Base-by-base conservation (phyloP, 2,888 invertebrate genomes). In the Punctoribates punctum region DNA sequence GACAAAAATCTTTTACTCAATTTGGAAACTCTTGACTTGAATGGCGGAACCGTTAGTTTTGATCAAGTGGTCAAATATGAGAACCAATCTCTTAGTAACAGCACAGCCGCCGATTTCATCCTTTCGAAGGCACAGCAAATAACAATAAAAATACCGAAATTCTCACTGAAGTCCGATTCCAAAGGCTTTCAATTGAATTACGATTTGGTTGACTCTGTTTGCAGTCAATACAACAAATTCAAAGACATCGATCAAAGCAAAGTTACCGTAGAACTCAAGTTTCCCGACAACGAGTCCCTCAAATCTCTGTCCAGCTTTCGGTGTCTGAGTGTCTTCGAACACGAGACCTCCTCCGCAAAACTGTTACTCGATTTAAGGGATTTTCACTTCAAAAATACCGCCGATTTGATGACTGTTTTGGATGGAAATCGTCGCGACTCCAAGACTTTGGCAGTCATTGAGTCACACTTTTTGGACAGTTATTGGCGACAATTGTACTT, bases 141-240 rank as follows among this genome's bases (percentile, higher is more conserved):
- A 6, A 72, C 46, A 3, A 42, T 72, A 17, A 48, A 72, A 15
- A 46, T 72, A 23, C 1, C 62, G 25, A 48, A 67, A 1, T 11
- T 13, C 48, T 48, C 15, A 8, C 13, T 20, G 4, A 34, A 9
- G 4, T 15, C 5, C 38, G 25, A 72, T 1, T 1, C 48, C 1
- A 72, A 48, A 25, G 25, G 25, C 8, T 15, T 46, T 48, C 42
- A 17, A 48, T 27, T 72, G n/a, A 1, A 48, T 27, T 72, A 72
- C 23, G 48, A 72, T 23, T 72, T 72, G 48, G 72, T 72, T 0
- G 48, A 72, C 72, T 46, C 72, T 13, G 8, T 72, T 6, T 72
- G 72, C 72, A 48, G 20, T 48, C 23, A 25, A 42, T 72, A 72
- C 27, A 72, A 38, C 0, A 1, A 11, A 25, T 9, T 25, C 5